Evolutionary conservation across 1,140 invertebrate genomes (phyloP).

Genomic region (Cotesia chilonis): DNA sequence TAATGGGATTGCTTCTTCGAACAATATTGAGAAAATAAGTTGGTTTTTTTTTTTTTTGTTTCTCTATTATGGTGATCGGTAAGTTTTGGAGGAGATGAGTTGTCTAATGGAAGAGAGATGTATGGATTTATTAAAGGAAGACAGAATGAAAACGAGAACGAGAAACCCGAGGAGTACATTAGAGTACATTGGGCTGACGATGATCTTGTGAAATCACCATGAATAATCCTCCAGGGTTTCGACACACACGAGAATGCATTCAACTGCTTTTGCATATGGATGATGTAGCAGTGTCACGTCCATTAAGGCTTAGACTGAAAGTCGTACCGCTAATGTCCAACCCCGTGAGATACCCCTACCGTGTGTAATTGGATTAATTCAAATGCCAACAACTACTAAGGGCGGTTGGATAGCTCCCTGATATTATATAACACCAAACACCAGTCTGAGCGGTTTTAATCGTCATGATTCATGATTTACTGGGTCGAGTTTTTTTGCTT

Average conservation of each 20-base stretch:
- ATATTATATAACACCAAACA: conserved; percentile 9
- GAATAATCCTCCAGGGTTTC: conserved; percentile 30
- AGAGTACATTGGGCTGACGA: conserved; percentile 4
- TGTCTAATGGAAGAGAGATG: not conserved
- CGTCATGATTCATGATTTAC: not conserved
- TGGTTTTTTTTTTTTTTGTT: conserved; percentile 12
- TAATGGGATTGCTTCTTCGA: conserved; percentile 53
- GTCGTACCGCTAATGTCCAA: conserved; percentile 40
- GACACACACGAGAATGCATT: conserved; percentile 26
- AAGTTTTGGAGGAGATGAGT: not conserved
- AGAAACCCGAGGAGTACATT: conserved; percentile 21
- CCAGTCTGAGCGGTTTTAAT: not conserved
- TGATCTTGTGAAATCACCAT: conserved; percentile 32
- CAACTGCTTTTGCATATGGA: conserved; percentile 43
- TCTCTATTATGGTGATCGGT: not conserved
- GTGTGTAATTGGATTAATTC: conserved; percentile 44
- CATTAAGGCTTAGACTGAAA: conserved; percentile 46
- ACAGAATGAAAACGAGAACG: conserved; percentile 1
- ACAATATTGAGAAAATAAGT: conserved; percentile 16
- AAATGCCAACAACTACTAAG: conserved; percentile 18
- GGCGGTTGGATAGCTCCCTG: not conserved
- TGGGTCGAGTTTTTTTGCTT: too few relatives aligned
- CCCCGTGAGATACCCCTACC: conserved; percentile 25
- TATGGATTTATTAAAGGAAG: too few relatives aligned
- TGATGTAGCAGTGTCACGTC: conserved; percentile 41